Evolutionary conservation across 92 coral and sea anemone species (phyloP).

Genomic region (Palythoa caribaeorum): DNA sequence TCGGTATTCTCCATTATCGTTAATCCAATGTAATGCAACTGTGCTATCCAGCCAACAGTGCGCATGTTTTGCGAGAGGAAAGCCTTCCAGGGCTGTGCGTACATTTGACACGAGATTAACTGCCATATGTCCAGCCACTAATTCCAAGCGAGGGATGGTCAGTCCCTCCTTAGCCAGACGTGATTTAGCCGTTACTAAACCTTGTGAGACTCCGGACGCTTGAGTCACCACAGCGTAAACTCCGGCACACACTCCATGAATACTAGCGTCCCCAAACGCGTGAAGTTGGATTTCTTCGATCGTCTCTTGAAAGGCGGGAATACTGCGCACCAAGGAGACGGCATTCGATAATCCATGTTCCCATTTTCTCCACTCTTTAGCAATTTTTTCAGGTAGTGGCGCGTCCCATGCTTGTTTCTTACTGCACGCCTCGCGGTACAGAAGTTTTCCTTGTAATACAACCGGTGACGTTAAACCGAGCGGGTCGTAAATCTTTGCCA

Average conservation of each 20-base stretch:
- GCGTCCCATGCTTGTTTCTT: conserved; percentile 60
- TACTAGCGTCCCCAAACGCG: conserved; percentile 74
- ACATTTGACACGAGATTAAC: conserved; percentile 53
- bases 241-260: conserved; percentile 66
- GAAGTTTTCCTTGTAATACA: background rate
- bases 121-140: conserved; percentile 78
- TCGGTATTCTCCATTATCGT: conserved; percentile 60
- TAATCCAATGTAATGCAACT: conserved; percentile 72
- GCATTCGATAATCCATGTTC: conserved; percentile 43
- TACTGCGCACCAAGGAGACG: conserved; percentile 53
- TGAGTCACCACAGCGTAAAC: conserved; percentile 70
- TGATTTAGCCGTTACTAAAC: conserved; percentile 65
- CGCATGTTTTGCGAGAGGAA: conserved; percentile 28
- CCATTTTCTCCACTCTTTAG: conserved; percentile 21
- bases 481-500: background rate
- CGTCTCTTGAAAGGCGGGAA: conserved; percentile 58
- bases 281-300: conserved; percentile 69
- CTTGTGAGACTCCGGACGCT: conserved; percentile 71
- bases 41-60: conserved; percentile 77
- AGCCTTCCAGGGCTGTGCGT: conserved; percentile 18
- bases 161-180: conserved; percentile 69
- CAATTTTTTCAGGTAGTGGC: background rate
- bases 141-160: conserved; percentile 72
- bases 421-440: conserved; percentile 59
- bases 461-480: conserved; percentile 12